A percentile compares a stretch with the other conserved stretches of the same genome.
Conservation (phyloP, 2,888 invertebrate genomes). For the Andrena trimmerana region DNA sequence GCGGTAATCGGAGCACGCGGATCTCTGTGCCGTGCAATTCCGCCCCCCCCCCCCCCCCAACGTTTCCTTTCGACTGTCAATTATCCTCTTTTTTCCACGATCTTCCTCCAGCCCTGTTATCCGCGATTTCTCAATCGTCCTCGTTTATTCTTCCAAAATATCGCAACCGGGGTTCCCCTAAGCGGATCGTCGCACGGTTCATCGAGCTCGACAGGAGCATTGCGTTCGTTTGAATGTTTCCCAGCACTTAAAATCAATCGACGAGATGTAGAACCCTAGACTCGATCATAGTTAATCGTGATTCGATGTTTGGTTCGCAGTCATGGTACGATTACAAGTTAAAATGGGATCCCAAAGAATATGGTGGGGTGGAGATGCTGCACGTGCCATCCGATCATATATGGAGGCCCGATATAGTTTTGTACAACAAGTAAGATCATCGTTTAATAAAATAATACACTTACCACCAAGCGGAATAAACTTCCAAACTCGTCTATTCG, state of each 20-base stretch:
- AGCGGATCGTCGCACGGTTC: background rate
- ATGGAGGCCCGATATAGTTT: conserved; percentile 93
- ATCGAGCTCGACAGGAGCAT: too few relatives aligned
- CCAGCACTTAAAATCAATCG: background rate
- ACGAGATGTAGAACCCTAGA: background rate
- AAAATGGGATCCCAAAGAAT: conserved; percentile 94
- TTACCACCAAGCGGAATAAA: too few relatives aligned
- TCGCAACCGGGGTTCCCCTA: background rate
- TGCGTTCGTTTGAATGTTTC: too few relatives aligned
- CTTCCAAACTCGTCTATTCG: too few relatives aligned
- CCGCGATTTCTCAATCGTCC: conserved; percentile 3
- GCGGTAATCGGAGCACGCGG: conserved; percentile 34
- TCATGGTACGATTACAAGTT: conserved; percentile 95
- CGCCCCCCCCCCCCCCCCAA: background rate
- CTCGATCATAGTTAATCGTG: background rate
- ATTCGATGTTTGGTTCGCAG: conserved; percentile 85
- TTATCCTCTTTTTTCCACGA: background rate
- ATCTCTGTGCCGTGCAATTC: conserved; percentile 1
- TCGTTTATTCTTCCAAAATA: background rate
- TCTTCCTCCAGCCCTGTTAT: background rate
- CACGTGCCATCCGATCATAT: conserved; percentile 95
- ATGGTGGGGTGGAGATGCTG: conserved; percentile 93
- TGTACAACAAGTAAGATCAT: conserved; percentile 91
- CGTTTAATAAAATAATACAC: background rate
- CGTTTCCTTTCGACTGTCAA: background rate